Evolutionary conservation across 2,888 invertebrate genomes (phyloP).

Genomic region (Geophilus truncorum): DNA sequence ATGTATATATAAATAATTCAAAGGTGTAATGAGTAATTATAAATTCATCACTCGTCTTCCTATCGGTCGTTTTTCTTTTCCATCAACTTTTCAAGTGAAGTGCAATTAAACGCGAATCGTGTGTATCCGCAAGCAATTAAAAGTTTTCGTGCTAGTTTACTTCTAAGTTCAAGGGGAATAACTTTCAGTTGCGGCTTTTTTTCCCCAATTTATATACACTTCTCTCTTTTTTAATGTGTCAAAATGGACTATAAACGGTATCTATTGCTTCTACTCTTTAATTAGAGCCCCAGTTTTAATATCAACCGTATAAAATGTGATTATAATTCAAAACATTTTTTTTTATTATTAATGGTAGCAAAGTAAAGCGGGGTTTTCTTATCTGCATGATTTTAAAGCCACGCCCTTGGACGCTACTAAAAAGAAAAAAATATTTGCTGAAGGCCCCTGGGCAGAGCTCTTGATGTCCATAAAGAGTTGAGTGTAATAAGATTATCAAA

Average conservation of each 20-base stretch:
- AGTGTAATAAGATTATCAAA: conserved; percentile 9
- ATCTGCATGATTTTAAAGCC: conserved; percentile 9
- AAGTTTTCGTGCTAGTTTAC: conserved; percentile 7
- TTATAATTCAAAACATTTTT: background rate
- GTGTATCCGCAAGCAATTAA: conserved; percentile 17
- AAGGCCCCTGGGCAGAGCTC: conserved; percentile 7
- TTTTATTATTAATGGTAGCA: background rate
- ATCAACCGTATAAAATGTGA: background rate
- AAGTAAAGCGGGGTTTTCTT: background rate
- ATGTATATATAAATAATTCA: background rate
- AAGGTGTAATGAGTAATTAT: background rate
- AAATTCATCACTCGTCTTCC: background rate
- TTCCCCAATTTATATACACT: too few relatives aligned
- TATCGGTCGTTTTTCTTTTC: background rate
- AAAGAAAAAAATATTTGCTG: background rate
- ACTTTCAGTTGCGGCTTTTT: background rate
- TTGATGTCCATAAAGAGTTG: conserved; percentile 18
- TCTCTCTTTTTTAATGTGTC: background rate
- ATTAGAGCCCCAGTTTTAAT: background rate
- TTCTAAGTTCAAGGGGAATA: conserved; percentile 18
- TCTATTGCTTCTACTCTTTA: background rate
- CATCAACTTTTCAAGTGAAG: conserved; percentile 4
- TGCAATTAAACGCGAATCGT: conserved; percentile 20
- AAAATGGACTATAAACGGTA: background rate
- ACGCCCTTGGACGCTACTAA: background rate